Percentiles rank a stretch among this genome's conserved stretches.
phyloP scores from a whole-genome alignment of 2,888 invertebrate genomes.

The Bhutanitis thaidina region DNA sequence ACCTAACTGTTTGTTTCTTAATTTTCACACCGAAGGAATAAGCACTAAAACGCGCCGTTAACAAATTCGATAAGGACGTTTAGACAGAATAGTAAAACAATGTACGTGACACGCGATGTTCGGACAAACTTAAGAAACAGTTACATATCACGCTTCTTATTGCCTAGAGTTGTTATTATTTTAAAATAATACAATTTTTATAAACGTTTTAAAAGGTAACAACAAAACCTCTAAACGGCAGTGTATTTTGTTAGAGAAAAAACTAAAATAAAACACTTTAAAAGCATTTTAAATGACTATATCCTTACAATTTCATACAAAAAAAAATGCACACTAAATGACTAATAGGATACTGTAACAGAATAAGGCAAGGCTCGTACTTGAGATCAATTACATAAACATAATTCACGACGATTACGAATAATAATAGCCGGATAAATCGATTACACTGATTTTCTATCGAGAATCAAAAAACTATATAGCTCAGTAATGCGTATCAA shows the following conservation, averaged over 20 bases:
- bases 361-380: slow-evolving; percentile 32
- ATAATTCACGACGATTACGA: slow-evolving; percentile 7
- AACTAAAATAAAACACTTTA: slow-evolving; percentile 6
- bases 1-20: not conserved
- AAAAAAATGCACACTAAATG: slow-evolving; percentile 20
- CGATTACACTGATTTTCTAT: not conserved
- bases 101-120: not conserved
- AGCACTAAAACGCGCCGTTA: slow-evolving; percentile 31
- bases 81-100: not conserved
- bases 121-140: too few species aligned
- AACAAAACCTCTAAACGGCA: slow-evolving; percentile 12
- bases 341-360: slow-evolving; percentile 24
- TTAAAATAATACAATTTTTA: not conserved
- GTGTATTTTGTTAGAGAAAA: slow-evolving; percentile 2
- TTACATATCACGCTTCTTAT: too few species aligned
- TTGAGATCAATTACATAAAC: slow-evolving; percentile 42
- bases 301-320: slow-evolving; percentile 15
- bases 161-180: too few species aligned
- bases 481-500: too few species aligned
- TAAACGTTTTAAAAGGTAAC: not conserved
- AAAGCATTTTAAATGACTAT: slow-evolving; percentile 11
- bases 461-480: too few species aligned
- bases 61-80: slow-evolving; percentile 1
- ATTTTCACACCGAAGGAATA: slow-evolving; percentile 5
- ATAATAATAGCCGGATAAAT: slow-evolving; percentile 2